Conservation (phyloP, 1,140 invertebrate species). For the Drosophila biarmipes region DNA sequence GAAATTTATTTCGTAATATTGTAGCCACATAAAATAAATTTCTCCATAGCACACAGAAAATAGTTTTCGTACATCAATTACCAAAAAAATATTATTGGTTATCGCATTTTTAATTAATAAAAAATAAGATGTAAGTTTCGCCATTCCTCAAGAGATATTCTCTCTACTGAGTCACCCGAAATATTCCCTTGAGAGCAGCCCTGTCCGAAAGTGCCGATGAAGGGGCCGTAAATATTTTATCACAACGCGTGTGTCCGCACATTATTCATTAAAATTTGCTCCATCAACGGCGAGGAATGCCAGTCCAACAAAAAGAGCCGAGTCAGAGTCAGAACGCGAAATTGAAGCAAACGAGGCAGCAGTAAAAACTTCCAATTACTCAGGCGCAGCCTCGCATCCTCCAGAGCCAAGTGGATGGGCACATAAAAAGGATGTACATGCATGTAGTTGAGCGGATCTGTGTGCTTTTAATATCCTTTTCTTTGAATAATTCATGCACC, state of each 20-base stretch:
- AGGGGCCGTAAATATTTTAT: conserved; percentile 68
- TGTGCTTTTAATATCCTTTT: conserved; percentile 80
- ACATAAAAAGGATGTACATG: conserved; percentile 40
- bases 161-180: background rate
- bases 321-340: conserved; percentile 50
- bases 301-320: conserved; percentile 7
- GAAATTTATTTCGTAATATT: too few relatives aligned
- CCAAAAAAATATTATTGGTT: too few relatives aligned
- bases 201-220: conserved; percentile 32
- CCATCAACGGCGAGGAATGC: conserved; percentile 49
- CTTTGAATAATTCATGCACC: conserved; percentile 78
- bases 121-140: background rate
- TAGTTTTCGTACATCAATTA: too few relatives aligned
- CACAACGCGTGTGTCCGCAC: conserved; percentile 75
- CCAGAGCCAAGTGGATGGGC: conserved; percentile 19
- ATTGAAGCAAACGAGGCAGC: conserved; percentile 78
- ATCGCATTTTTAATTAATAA: background rate
- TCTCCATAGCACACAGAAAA: background rate
- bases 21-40: background rate
- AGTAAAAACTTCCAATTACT: conserved; percentile 82
- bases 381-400: conserved; percentile 49
- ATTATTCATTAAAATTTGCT: conserved; percentile 82
- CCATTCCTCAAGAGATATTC: background rate
- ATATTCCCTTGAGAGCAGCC: conserved; percentile 3
- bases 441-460: conserved; percentile 42